These are phyloP conservation scores for Alentia gelatinosa DNA, from an alignment of 2,888 invertebrate genomes.

Conservation along the genomic window DNA sequence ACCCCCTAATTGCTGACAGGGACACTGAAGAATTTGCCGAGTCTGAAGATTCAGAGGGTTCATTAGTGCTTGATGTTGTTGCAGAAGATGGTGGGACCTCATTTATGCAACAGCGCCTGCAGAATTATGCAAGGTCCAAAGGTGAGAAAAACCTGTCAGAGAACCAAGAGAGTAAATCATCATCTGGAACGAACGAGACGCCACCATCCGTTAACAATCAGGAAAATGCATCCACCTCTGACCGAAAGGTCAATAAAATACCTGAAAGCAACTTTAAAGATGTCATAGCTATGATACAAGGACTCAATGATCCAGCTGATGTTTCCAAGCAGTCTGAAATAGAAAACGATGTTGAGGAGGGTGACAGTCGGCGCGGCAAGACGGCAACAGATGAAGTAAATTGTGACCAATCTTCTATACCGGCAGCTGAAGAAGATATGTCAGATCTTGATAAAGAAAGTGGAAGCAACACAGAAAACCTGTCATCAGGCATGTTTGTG, in stretches of 20 bases:
- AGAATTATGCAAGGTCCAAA: too few species aligned
- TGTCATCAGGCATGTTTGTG: background rate
- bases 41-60: background rate
- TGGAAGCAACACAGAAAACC: background rate
- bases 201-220: too few species aligned
- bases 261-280: background rate
- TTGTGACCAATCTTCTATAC: too few species aligned
- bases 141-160: too few species aligned
- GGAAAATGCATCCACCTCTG: background rate
- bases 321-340: background rate
- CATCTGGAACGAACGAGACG: background rate
- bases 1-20: background rate
- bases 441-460: background rate
- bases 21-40: background rate
- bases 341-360: background rate
- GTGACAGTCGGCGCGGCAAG: background rate
- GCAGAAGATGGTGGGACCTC: background rate
- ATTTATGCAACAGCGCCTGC: too few species aligned
- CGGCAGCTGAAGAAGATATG: background rate
- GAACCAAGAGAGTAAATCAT: background rate
- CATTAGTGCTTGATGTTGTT: background rate
- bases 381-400: background rate
- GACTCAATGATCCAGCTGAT: background rate
- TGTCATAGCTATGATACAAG: slow-evolving; percentile 28
- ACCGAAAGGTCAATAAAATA: background rate